Evolutionary conservation across 2,797 vertebrate genomes (phyloP), one percentile per base, ranked within the genome.

Genomic region (Adelosebastes latens): DNA sequence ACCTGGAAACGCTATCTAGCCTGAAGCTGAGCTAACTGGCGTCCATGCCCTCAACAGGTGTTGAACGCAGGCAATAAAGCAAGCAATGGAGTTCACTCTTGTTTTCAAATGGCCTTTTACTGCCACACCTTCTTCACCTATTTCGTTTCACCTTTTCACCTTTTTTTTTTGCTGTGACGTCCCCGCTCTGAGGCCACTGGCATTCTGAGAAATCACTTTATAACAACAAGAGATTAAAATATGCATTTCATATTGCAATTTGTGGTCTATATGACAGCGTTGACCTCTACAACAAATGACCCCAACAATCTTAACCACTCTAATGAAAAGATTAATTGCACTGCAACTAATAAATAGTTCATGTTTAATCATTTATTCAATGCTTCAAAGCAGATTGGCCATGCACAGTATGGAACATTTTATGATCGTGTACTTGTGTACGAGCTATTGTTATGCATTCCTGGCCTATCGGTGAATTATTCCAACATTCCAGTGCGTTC

Each of bases 31-130:
- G 70, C 79, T 85, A 90, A 83, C 81, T 60, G 69, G 60, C 42
- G 4, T 84, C 77, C 76, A 52, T 85, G 81, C 63, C 72, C 42
- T 82, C 80, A 87, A 81, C 86, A 88, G 86, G 80, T 92, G 88
- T 83, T 88, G 65, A 88, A 82, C 4, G 4, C n/a, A 78, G 63
- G 83, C 42, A 83, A 74, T 78, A 85, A 92, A 85, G 58, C 62
- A 68, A 83, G 77, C 68, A 52, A 31, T 64, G 80, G 66, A 32
- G 69, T 80, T 87, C 66, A 69, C 39, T 80, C 55, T 69, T 88
- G 67, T 85, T 88, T 88, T 77, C 31, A 77, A 83, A 89, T 55
- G 34, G 18, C 69, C 72, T n/a, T 87, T 82, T 69, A 77, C 39
- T 36, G 72, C 72, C 66, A 64, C 81, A 72, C 61, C 62, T 72